Conservation (phyloP, 2,888 invertebrate genomes). For the Metacarcinus magister region DNA sequence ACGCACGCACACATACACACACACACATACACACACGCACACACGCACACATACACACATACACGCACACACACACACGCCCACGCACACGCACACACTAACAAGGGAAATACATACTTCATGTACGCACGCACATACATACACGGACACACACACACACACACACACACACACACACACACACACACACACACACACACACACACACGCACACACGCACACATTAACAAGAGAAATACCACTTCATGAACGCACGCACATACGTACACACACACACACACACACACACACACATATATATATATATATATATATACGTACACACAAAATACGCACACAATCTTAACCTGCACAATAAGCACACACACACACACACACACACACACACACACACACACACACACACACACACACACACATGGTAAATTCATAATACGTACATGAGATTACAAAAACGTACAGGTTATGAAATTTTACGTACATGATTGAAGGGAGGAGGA, state of each 20-base stretch:
- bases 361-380: not conserved
- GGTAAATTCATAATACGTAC: not conserved
- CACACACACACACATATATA: not conserved
- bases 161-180: constrained; percentile 4
- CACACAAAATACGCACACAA: no score
- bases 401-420: not conserved
- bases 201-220: not conserved
- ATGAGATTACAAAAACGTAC: not conserved
- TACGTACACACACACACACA: constrained; percentile 44
- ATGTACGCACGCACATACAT: constrained; percentile 9
- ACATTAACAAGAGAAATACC: not conserved
- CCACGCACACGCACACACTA: no score
- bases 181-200: constrained; percentile 53
- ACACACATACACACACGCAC: no score
- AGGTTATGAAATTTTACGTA: no score
- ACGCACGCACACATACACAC: no score
- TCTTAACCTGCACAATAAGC: no score
- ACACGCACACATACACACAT: no score
- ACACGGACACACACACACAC: constrained; percentile 45
- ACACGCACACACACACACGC: no score
- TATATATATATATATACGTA: no score
- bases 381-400: not conserved
- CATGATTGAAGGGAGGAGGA: no score
- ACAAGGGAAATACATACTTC: not conserved
- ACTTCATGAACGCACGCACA: not conserved